These are phyloP conservation scores for Scopus umbretta DNA, from an alignment of 2,113 vertebrate species.

Conservation along the genomic window DNA sequence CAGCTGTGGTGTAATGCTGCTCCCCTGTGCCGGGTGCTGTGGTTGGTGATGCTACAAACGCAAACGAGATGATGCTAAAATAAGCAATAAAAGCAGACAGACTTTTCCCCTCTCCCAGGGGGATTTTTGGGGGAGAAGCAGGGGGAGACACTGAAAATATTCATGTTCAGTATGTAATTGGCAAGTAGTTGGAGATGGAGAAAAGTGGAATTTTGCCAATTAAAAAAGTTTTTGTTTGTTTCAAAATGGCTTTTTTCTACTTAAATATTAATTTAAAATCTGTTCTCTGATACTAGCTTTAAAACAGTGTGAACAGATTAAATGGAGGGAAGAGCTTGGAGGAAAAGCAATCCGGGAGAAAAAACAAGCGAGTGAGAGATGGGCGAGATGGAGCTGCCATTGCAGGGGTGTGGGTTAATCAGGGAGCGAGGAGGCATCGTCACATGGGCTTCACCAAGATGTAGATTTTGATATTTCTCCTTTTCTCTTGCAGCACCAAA, in stretches of 20 bases:
- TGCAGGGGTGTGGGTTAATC: not conserved
- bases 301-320: not conserved
- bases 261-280: not conserved
- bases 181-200: not conserved
- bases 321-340: not conserved
- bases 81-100: not conserved
- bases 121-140: not conserved
- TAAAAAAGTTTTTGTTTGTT: not conserved
- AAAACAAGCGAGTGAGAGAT: not conserved
- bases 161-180: not conserved
- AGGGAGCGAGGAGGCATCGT: not conserved
- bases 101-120: not conserved
- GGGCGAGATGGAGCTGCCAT: not conserved
- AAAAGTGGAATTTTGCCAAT: not conserved
- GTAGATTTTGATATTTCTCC: not conserved
- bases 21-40: not conserved
- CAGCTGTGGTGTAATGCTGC: not conserved
- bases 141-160: not conserved
- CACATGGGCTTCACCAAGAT: not conserved
- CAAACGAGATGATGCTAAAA: not conserved
- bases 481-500: not conserved
- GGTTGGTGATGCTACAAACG: not conserved
- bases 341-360: not conserved
- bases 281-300: not conserved
- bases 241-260: not conserved